Conservation (phyloP, 53 echinoderm and acorn worm genomes). For the Crossaster papposus region DNA sequence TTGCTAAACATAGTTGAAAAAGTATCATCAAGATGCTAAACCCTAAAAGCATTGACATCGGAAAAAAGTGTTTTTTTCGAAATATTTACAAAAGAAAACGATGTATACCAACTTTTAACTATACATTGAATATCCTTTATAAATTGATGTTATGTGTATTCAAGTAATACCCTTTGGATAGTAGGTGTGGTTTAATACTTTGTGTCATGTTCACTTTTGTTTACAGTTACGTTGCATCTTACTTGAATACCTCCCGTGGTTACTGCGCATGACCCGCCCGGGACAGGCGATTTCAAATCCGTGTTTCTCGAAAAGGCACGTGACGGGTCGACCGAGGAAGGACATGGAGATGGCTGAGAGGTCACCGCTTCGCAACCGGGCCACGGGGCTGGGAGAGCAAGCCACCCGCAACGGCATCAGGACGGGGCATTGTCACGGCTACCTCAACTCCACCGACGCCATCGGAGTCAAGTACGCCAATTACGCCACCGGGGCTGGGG, state of each 20-base stretch:
- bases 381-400: constrained; percentile 33
- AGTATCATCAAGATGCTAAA: too few relatives aligned
- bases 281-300: constrained; percentile 52
- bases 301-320: constrained; percentile 34
- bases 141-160: background rate
- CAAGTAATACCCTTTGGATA: background rate
- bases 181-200: background rate
- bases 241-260: constrained; percentile 90
- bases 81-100: too few relatives aligned
- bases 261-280: constrained; percentile 89
- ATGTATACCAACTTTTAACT: too few relatives aligned
- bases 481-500: constrained; percentile 76
- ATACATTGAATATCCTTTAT: too few relatives aligned
- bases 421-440: constrained; percentile 69
- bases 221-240: constrained; percentile 71
- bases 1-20: too few relatives aligned
- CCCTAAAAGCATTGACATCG: too few relatives aligned
- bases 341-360: constrained; percentile 81
- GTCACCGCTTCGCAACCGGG: constrained; percentile 67
- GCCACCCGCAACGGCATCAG: constrained; percentile 65
- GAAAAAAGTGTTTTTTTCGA: too few relatives aligned
- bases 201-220: background rate
- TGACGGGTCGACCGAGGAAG: constrained; percentile 54
- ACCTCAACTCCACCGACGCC: constrained; percentile 85
- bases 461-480: constrained; percentile 96